These are phyloP conservation scores for Napeogenes sylphis DNA, from an alignment of 2,888 invertebrate genomes.

Conservation along the genomic window DNA sequence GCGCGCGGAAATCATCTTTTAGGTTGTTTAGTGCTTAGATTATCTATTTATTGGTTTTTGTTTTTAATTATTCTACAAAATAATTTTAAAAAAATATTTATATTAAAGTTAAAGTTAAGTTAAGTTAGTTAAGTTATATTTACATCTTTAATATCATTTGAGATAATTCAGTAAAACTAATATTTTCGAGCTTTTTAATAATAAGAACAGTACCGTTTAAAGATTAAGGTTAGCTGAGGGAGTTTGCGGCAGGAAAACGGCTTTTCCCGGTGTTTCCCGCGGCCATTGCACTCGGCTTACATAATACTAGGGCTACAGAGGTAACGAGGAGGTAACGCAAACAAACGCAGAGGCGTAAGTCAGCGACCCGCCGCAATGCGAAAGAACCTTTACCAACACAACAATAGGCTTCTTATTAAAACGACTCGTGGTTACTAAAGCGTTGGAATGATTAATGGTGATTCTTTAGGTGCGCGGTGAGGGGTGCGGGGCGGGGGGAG, in stretches of 20 bases:
- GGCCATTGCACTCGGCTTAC: conserved; percentile 75
- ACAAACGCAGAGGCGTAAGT: conserved; percentile 39
- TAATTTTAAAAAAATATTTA: too few species aligned
- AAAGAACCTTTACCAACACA: conserved; percentile 48
- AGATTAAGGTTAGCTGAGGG: conserved; percentile 50
- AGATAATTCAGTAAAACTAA: too few species aligned
- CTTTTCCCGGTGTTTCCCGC: conserved; percentile 58
- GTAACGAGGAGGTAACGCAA: conserved; percentile 55
- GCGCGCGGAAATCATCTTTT: conserved; percentile 35
- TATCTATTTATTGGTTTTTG: neutral
- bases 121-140: too few species aligned
- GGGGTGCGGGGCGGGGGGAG: conserved; percentile 39
- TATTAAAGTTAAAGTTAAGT: too few species aligned
- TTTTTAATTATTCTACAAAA: too few species aligned
- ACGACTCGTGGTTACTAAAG: conserved; percentile 41
- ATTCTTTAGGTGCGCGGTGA: conserved; percentile 54
- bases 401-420: conserved; percentile 51
- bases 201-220: too few species aligned
- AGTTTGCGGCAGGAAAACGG: conserved; percentile 49
- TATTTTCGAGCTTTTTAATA: too few species aligned
- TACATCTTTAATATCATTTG: too few species aligned
- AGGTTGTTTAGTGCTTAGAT: conserved; percentile 11
- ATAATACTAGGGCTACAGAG: conserved; percentile 72
- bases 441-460: conserved; percentile 65
- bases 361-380: conserved; percentile 36